Evolutionary conservation across 2,797 vertebrate genomes (phyloP).

Genomic region (Hippopotamyrus pictus): DNA sequence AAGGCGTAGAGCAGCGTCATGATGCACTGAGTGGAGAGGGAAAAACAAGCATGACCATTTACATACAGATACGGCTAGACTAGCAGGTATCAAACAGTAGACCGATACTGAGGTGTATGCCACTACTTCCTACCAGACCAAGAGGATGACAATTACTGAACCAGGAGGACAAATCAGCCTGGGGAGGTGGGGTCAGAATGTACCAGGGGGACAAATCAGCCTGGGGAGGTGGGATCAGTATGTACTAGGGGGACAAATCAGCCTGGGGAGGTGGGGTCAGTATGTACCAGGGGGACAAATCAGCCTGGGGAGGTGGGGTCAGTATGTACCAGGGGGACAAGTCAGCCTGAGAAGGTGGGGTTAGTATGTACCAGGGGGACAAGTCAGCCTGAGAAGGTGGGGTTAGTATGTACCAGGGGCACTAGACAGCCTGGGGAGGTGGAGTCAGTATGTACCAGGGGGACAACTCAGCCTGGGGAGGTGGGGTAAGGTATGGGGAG

Average conservation of each 20-base stretch:
- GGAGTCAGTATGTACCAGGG: neutral
- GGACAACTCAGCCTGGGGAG: neutral
- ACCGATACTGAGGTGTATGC: neutral
- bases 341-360: neutral
- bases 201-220: neutral
- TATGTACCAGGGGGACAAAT: neutral
- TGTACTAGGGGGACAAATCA: neutral
- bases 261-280: neutral
- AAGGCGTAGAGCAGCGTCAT: constrained; percentile 96
- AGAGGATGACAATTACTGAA: neutral
- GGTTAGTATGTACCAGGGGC: neutral
- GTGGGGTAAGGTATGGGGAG: neutral
- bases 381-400: neutral
- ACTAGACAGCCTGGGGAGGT: neutral
- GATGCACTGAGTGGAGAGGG: constrained; percentile 62
- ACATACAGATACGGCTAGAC: neutral
- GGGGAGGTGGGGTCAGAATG: neutral
- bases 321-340: neutral
- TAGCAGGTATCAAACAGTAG: neutral
- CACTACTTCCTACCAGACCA: neutral
- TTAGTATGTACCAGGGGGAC: neutral
- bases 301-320: neutral
- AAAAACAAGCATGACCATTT: neutral
- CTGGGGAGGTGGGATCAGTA: neutral
- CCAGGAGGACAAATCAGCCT: neutral